Conservation (phyloP, 2,797 vertebrate species). For the Dallia pectoralis region DNA sequence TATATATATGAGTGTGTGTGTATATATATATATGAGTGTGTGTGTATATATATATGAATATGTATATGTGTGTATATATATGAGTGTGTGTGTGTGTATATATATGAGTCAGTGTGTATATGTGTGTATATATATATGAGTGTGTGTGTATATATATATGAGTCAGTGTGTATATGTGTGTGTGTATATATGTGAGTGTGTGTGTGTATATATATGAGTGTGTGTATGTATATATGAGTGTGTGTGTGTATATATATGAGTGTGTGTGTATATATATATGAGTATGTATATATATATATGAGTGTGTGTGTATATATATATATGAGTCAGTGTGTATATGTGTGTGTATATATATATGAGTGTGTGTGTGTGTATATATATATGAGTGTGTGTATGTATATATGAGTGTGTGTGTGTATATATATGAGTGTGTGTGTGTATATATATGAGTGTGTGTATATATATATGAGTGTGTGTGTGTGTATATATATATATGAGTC, state of each 20-base stretch:
- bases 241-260: no score
- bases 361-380: neutral
- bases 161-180: neutral
- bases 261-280: neutral
- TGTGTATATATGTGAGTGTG: neutral
- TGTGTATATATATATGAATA: neutral
- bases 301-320: conserved; percentile 2
- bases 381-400: no score
- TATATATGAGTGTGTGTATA: neutral
- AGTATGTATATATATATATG: neutral
- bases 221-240: no score
- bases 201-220: neutral
- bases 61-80: neutral
- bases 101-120: neutral
- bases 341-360: neutral
- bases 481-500: no score
- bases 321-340: no score
- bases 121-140: neutral
- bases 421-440: no score
- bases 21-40: no score
- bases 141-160: no score
- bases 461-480: neutral
- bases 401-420: neutral
- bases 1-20: no score
- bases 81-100: conserved; percentile 4